These are phyloP conservation scores for Tichodroma muraria DNA, from an alignment of 2,113 vertebrate species.

Conservation along the genomic window DNA sequence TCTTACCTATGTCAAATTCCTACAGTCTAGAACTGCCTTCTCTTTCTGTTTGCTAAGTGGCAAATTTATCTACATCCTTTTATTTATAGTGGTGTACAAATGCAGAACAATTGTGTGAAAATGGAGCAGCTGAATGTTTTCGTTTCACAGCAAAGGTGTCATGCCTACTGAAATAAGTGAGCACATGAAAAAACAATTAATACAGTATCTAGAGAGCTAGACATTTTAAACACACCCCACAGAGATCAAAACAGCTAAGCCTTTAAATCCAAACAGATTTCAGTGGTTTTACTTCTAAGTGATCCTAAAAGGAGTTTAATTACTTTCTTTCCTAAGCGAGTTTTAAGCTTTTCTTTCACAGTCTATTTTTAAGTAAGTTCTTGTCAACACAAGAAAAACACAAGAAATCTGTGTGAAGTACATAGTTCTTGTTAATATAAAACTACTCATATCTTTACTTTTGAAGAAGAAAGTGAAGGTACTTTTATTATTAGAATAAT, in stretches of 20 bases:
- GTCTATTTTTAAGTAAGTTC: background rate
- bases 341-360: background rate
- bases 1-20: background rate
- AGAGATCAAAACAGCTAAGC: background rate
- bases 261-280: slow-evolving; percentile 13
- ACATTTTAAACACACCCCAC: background rate
- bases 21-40: background rate
- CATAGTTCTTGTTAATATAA: background rate
- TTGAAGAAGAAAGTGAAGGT: background rate
- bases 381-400: background rate
- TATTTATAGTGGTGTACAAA: background rate
- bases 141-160: background rate
- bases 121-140: background rate
- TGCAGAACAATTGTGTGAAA: background rate
- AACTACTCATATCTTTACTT: background rate
- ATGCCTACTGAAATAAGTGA: background rate
- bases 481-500: background rate
- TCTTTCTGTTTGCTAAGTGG: background rate
- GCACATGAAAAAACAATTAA: background rate
- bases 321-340: background rate
- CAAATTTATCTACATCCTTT: background rate
- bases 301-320: slow-evolving; percentile 18
- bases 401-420: background rate
- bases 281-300: background rate
- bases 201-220: background rate